Evolutionary conservation across 2,113 vertebrate genomes (phyloP).

Genomic region (Daphoenositta chrysoptera): DNA sequence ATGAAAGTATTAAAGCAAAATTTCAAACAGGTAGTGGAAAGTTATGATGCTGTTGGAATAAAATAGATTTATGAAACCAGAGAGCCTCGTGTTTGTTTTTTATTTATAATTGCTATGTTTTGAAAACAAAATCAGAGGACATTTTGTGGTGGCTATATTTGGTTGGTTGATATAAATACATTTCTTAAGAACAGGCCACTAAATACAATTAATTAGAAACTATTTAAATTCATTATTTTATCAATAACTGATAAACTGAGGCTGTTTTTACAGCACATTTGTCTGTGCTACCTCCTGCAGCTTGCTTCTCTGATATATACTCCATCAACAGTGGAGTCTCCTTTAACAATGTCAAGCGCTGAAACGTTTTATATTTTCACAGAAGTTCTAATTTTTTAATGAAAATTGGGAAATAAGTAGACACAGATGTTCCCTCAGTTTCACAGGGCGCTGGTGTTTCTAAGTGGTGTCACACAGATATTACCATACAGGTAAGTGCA

Average conservation of each 20-base stretch:
- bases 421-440: background rate
- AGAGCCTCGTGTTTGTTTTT: background rate
- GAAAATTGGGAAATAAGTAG: background rate
- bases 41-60: background rate
- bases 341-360: background rate
- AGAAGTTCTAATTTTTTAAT: background rate
- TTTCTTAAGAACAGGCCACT: background rate
- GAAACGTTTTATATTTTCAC: background rate
- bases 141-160: background rate
- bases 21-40: background rate
- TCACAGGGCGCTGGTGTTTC: background rate
- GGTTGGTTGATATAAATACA: background rate
- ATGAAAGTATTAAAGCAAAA: background rate
- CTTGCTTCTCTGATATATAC: background rate
- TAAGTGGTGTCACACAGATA: background rate
- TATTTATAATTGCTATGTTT: background rate
- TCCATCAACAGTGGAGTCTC: background rate
- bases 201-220: background rate
- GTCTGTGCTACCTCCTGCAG: background rate
- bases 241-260: background rate
- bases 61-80: background rate
- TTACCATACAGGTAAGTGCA: background rate
- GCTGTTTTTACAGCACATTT: background rate
- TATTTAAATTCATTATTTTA: background rate
- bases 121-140: background rate